Evolutionary conservation across 2,113 vertebrate genomes (phyloP), one percentile per base, ranked within the genome.

Genomic region (Tachycineta bicolor): DNA sequence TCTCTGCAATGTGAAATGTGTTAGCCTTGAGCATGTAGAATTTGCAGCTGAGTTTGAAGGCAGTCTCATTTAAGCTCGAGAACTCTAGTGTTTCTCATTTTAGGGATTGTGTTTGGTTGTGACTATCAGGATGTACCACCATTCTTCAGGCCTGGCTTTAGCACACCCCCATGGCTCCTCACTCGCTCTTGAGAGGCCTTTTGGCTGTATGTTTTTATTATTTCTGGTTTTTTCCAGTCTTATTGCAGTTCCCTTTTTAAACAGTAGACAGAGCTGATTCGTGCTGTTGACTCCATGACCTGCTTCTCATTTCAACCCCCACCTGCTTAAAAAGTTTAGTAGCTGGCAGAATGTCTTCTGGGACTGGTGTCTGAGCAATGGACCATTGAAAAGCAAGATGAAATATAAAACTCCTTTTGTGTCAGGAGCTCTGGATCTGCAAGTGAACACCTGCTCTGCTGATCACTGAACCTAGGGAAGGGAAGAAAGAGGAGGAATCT

Each of bases 311-410:
- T 95, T 93, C 71, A 96, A 60, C 74, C 69, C 85, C 78, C 63
- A 96, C 75, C 70, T 93, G 46, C 90, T 95, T 77, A 91, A 91
- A 94, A 96, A 74, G 81, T 94, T 96, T 81, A 94, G 53, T 59
- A 76, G 87, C 56, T 94, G 94, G 63, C 60, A 91, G 73, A 87
- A 33, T 49, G 50, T 92, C 93, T 82, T 74, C 53, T 94, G 78
- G 64, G 80, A 77, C 75, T 80, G 59, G 73, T 47, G 23, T 88
- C 62, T 89, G 75, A 95, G 81, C 87, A 94, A 80, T 49, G 58
- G 87, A 64, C 77, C 81, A 44, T 74, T 74, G 62, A 95, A 90
- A 95, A 94, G 50, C 79, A 91, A 97, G 94, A 93, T 59, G 46
- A 86, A 73, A 93, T 75, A 29, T 89, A 92, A 84, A 89, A 73